A percentile compares a stretch with the other conserved stretches of the same genome.
phyloP scores from a whole-genome alignment of 2,888 invertebrate genomes.

The Malacosoma neustria region DNA sequence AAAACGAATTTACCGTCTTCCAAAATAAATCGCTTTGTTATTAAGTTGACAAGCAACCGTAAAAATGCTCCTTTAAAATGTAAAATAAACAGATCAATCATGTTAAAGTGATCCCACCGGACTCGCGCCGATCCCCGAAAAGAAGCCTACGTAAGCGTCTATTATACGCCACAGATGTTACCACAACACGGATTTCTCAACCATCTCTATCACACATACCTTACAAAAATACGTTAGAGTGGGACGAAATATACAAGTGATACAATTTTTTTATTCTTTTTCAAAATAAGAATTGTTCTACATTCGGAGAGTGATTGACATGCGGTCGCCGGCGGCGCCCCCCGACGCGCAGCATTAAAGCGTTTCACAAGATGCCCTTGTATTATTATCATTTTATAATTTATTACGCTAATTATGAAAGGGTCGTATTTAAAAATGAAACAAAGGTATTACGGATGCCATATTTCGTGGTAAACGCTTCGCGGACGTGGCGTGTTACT shows the following conservation, averaged over 20 bases:
- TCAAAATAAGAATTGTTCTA: conserved; percentile 72
- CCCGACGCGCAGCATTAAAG: conserved; percentile 59
- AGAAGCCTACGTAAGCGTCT: conserved; percentile 73
- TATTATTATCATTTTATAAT: conserved; percentile 73
- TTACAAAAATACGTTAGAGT: conserved; percentile 23
- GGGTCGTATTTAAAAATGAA: conserved; percentile 68
- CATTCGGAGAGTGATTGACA: conserved; percentile 72
- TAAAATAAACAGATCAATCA: conserved; percentile 76
- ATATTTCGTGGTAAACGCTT: conserved; percentile 55
- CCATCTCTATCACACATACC: conserved; percentile 39
- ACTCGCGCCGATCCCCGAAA: conserved; percentile 66
- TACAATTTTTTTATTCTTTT: conserved; percentile 62
- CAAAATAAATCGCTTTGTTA: conserved; percentile 73
- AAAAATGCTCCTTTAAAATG: conserved; percentile 75
- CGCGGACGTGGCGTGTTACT: conserved; percentile 60
- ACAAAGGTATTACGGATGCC: conserved; percentile 61
- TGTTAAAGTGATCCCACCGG: conserved; percentile 73
- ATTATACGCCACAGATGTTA: conserved; percentile 72
- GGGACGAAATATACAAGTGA: conserved; percentile 59
- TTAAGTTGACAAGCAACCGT: conserved; percentile 75
- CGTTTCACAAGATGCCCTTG: conserved; percentile 65
- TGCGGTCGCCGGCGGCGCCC: conserved; percentile 65
- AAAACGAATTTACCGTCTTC: conserved; percentile 68
- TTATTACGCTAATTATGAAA: conserved; percentile 73
- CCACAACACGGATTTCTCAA: conserved; percentile 57